Base-by-base conservation (phyloP, 2,888 invertebrate genomes). In the Seira ritae region DNA sequence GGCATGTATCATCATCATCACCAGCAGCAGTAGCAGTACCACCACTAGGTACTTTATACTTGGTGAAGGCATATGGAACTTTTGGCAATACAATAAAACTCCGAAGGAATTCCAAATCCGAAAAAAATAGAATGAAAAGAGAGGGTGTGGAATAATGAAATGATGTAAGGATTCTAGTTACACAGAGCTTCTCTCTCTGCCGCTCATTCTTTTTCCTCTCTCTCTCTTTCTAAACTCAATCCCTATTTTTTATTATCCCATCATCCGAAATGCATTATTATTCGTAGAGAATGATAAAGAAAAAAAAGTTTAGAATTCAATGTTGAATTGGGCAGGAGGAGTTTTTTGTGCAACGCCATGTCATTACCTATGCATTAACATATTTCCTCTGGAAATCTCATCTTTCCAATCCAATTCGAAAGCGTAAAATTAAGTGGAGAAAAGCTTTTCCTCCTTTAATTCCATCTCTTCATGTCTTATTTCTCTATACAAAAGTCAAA, bases 401-500 rank as follows among this genome's bases (percentile, higher is more conserved):
- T 50, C 50, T 50, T 50, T 50, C 50, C 50, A 50, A 50, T 50
- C 50, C 50, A 50, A 50, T 50, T 15, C 50, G 17, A 50, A 50
- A 50, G 50, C 12, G 50, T 50, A 50, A 50, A 50, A 3, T 50
- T 50, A 50, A 50, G 50, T 50, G 12, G 50, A 50, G 31, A 42
- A 42, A 50, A 50, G 50, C 50, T 50, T 50, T 50, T 50, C 50
- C 17, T 50, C 50, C 15, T 50, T 50, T 50, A 31, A 31, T 31
- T 50, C 50, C 12, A 50, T 50, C 24, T 67, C 20, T 17, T 23
- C 67, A 67, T 67, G 24, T 67, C 67, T 67, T 67, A 67, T 62
- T 22, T 24, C 24, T 67, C 67, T 24, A 23, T 67, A 67, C 67
- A 67, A 24, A 67, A 67, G 67, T 3, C 67, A 67, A 23, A 67